phyloP scores from a whole-genome alignment of 1,140 invertebrate genomes.

The Leptonema lineaticorne region DNA sequence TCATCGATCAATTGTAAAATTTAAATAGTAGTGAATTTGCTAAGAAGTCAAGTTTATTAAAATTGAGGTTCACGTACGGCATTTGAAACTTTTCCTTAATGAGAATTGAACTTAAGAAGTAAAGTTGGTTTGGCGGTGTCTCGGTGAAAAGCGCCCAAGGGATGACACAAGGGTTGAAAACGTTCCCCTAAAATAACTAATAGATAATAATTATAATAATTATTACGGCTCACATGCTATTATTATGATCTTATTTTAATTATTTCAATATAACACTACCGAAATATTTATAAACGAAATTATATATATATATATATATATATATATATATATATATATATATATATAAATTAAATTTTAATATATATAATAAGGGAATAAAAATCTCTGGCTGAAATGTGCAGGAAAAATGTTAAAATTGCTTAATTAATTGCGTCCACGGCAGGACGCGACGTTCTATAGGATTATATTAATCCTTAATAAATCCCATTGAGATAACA shows the following conservation, averaged over 20 bases:
- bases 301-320: not conserved
- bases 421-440: slow-evolving; percentile 32
- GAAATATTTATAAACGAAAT: too few species aligned
- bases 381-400: slow-evolving; percentile 19
- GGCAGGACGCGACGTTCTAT: slow-evolving; percentile 25
- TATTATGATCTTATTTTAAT: too few species aligned
- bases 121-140: not conserved
- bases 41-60: slow-evolving; percentile 2
- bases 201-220: slow-evolving; percentile 7
- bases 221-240: not conserved
- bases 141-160: not conserved
- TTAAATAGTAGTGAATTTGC: too few species aligned
- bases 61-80: slow-evolving; percentile 3
- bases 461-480: slow-evolving; percentile 33
- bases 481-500: slow-evolving; percentile 27
- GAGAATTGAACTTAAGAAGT: slow-evolving; percentile 14
- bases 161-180: not conserved
- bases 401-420: slow-evolving; percentile 25
- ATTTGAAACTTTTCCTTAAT: slow-evolving; percentile 16
- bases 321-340: not conserved
- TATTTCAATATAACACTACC: too few species aligned
- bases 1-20: too few species aligned
- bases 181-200: slow-evolving; percentile 3
- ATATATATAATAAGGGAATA: not conserved
- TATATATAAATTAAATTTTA: not conserved